These are phyloP conservation scores for Diploptera punctata DNA, from an alignment of 2,888 invertebrate species.

Conservation along the genomic window DNA sequence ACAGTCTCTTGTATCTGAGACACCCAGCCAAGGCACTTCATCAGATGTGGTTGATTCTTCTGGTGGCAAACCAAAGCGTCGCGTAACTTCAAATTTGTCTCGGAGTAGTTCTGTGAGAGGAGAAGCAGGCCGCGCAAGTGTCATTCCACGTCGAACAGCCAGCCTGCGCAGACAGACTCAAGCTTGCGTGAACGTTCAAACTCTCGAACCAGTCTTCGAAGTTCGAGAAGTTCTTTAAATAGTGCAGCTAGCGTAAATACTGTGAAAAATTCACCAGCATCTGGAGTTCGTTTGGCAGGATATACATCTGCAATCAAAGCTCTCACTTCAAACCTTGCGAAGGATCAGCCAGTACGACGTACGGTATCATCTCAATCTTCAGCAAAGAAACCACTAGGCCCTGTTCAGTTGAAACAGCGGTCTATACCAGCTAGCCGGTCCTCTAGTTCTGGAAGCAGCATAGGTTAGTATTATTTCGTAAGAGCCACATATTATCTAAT, in stretches of 20 bases:
- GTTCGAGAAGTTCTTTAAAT: conserved; percentile 83
- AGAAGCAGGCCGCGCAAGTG: conserved; percentile 53
- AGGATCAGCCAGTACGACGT: conserved; percentile 34
- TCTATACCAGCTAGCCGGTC: conserved; percentile 63
- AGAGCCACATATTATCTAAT: no score
- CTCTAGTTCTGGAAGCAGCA: conserved; percentile 65
- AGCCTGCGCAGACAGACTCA: conserved; percentile 54
- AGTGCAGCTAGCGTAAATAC: conserved; percentile 81
- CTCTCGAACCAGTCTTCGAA: conserved; percentile 79
- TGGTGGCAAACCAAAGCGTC: neutral
- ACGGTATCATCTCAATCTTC: conserved; percentile 18
- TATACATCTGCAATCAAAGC: conserved; percentile 61
- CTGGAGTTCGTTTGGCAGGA: conserved; percentile 50
- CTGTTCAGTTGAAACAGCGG: conserved; percentile 48
- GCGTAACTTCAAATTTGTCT: conserved; percentile 45
- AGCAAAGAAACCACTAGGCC: conserved; percentile 48
- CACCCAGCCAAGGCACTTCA: conserved; percentile 84
- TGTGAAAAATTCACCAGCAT: conserved; percentile 63
- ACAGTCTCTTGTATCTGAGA: conserved; percentile 86
- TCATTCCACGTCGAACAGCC: conserved; percentile 54
- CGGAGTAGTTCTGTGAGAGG: conserved; percentile 46
- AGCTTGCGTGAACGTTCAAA: conserved; percentile 73
- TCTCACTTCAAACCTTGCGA: conserved; percentile 53
- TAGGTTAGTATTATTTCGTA: conserved; percentile 49
- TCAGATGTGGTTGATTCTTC: conserved; percentile 49